These are phyloP conservation scores for Graphium colonna DNA, from an alignment of 2,888 invertebrate genomes.

Conservation along the genomic window DNA sequence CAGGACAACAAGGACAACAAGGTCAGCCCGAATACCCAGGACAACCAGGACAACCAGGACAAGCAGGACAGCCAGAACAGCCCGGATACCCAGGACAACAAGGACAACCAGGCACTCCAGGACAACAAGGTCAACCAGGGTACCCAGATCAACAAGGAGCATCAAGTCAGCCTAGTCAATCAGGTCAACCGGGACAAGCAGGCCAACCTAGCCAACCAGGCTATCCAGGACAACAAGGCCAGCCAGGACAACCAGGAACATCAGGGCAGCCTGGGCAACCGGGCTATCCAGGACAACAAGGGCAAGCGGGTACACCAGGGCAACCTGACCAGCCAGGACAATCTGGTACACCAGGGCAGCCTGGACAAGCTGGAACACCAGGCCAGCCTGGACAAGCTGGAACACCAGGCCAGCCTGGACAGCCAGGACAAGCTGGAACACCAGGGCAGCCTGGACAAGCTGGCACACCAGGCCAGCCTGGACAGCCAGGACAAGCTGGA, in stretches of 20 bases:
- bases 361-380: conserved; percentile 34
- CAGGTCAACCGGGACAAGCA: conserved; percentile 36
- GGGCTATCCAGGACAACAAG: conserved; percentile 34
- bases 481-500: conserved; percentile 69
- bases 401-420: conserved; percentile 53
- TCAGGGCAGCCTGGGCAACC: conserved; percentile 36
- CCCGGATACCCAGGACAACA: no score
- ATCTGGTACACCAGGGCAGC: conserved; percentile 24
- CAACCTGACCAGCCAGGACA: conserved; percentile 32
- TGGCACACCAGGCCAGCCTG: conserved; percentile 55
- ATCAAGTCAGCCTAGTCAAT: conserved; percentile 31
- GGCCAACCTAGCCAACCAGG: conserved; percentile 36
- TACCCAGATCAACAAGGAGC: conserved; percentile 40
- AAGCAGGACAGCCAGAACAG: no score
- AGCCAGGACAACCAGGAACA: conserved; percentile 48
- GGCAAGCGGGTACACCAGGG: conserved; percentile 29
- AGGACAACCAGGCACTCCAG: no score
- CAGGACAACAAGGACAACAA: conserved; percentile 30
- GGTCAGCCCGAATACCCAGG: conserved; percentile 34
- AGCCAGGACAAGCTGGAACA: conserved; percentile 29
- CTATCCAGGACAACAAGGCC: conserved; percentile 38
- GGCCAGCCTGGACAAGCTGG: conserved; percentile 55
- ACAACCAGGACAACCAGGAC: no score
- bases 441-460: conserved; percentile 54
- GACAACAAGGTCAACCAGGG: no score